Conservation (phyloP, 2,113 vertebrate genomes). For the Phrynosoma blainvillii region DNA sequence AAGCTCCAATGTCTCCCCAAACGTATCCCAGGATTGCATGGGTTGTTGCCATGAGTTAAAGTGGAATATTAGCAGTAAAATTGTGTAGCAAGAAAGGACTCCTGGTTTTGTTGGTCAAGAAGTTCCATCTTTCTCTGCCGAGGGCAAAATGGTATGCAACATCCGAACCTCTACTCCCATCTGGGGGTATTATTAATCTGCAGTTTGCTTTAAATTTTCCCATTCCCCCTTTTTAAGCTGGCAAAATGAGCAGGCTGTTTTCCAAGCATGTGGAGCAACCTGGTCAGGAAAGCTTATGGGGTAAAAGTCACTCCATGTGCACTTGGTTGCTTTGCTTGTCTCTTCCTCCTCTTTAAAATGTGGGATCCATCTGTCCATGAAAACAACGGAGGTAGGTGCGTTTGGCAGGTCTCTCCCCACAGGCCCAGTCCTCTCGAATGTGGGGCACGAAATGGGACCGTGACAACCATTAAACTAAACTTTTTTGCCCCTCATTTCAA, state of each 20-base stretch:
- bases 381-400: accelerated
- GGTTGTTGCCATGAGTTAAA: too few relatives aligned
- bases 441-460: too few relatives aligned
- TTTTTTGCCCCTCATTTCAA: not conserved
- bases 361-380: not conserved
- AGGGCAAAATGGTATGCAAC: too few relatives aligned
- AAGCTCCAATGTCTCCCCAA: too few relatives aligned
- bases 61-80: too few relatives aligned
- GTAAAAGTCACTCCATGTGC: not conserved
- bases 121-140: too few relatives aligned
- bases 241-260: not conserved
- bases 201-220: not conserved
- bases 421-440: not conserved
- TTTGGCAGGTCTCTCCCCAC: not conserved
- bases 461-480: too few relatives aligned
- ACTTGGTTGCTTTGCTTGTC: not conserved
- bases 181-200: too few relatives aligned
- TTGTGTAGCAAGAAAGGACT: too few relatives aligned
- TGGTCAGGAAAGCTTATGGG: not conserved
- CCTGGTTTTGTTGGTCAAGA: too few relatives aligned
- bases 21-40: too few relatives aligned
- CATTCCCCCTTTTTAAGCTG: not conserved
- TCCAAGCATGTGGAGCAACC: not conserved
- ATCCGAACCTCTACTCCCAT: not conserved
- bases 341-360: not conserved